A percentile compares a stretch with the other conserved stretches of the same genome.
phyloP scores from a whole-genome alignment of 2,888 invertebrate species.

The Mythimna albipuncta region DNA sequence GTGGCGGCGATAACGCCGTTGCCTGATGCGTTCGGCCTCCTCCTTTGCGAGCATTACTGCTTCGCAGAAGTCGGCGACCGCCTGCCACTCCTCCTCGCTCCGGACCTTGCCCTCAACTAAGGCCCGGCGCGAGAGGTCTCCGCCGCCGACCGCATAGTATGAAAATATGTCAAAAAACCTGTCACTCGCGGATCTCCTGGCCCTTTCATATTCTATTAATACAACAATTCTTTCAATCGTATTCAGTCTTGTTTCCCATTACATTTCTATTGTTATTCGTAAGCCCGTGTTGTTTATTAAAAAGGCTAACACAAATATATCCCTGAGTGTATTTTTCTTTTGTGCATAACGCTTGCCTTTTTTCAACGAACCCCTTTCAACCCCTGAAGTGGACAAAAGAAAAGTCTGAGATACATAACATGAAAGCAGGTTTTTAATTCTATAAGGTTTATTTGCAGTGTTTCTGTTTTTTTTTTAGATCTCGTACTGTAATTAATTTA shows the following conservation, averaged over 20 bases:
- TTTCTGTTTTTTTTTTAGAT: slow-evolving; percentile 19
- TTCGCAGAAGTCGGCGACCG: too few species aligned
- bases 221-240: slow-evolving; percentile 78
- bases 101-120: too few species aligned
- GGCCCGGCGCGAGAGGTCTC: too few species aligned
- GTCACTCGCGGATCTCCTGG: slow-evolving; percentile 48
- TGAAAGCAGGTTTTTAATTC: slow-evolving; percentile 32
- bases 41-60: too few species aligned
- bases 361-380: slow-evolving; percentile 38
- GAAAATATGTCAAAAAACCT: not conserved
- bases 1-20: too few species aligned
- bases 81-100: too few species aligned
- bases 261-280: slow-evolving; percentile 45
- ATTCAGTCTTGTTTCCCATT: slow-evolving; percentile 62
- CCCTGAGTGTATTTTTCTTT: slow-evolving; percentile 41
- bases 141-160: too few species aligned
- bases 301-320: slow-evolving; percentile 50
- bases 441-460: slow-evolving; percentile 7
- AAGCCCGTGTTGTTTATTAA: slow-evolving; percentile 46
- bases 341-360: slow-evolving; percentile 33
- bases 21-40: too few species aligned
- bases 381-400: slow-evolving; percentile 37
- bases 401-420: slow-evolving; percentile 34
- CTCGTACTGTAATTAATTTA: slow-evolving; percentile 21
- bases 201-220: slow-evolving; percentile 78